A percentile compares a stretch with the other conserved stretches of the same genome.
phyloP scores from a whole-genome alignment of 1,140 invertebrate genomes.

The Ips typographus region DNA sequence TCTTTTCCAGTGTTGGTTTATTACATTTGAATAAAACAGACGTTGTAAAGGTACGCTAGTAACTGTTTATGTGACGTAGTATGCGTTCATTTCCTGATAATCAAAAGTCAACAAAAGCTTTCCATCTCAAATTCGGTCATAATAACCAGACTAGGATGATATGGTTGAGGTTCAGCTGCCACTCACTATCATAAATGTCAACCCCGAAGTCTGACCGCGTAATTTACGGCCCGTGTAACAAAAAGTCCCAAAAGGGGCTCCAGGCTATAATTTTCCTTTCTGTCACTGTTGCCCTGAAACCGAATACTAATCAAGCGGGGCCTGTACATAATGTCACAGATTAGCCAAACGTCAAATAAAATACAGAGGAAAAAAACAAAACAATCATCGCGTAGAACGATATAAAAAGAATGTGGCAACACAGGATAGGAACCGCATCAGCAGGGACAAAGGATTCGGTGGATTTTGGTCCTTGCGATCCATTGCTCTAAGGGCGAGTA shows the following conservation, averaged over 20 bases:
- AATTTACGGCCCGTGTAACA: constrained; percentile 17
- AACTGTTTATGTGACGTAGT: too few species aligned
- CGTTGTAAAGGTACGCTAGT: constrained; percentile 4
- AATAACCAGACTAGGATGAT: too few species aligned
- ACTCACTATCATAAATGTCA: constrained; percentile 20
- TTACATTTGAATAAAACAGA: neutral
- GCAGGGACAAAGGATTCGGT: constrained; percentile 45
- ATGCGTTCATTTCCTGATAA: too few species aligned
- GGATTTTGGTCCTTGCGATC: constrained; percentile 43
- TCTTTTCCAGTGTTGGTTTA: neutral
- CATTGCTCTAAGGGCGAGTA: constrained; percentile 5
- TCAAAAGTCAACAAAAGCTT: too few species aligned
- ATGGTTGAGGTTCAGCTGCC: constrained; percentile 2
- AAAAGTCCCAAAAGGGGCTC: constrained; percentile 1
- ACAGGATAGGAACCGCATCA: constrained; percentile 4
- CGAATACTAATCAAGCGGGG: neutral
- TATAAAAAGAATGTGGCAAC: constrained; percentile 10
- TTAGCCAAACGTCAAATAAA: too few species aligned
- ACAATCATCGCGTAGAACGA: neutral
- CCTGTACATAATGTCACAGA: neutral
- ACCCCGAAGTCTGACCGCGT: neutral
- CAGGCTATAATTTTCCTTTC: constrained; percentile 8
- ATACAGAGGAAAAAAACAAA: neutral
- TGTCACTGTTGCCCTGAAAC: neutral
- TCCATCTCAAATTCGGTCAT: too few species aligned